Evolutionary conservation across 2,113 vertebrate species (phyloP), one percentile per base, ranked within the genome.

Genomic region (Nannobrachium achirus): DNA sequence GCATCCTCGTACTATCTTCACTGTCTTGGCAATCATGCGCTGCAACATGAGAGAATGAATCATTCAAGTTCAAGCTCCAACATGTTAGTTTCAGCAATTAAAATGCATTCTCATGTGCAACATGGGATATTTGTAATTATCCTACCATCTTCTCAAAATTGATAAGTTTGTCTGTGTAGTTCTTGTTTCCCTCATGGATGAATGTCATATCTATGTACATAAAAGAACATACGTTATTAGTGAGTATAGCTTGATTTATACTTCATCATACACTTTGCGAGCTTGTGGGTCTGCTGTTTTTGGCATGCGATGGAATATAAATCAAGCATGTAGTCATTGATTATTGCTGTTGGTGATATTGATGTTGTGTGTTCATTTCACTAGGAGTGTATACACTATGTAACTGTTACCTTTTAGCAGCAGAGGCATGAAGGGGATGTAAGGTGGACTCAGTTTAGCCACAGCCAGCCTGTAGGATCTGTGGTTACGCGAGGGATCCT

Each of bases 131-230:
- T 8, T 39, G 0, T 33, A 33, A 42, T 0, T 3, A 10, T 61
- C 93, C 92, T 81, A 98, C 97, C 97, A 99, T 96, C 89, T 99
- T 99, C 89, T 99, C 97, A 56, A 98, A 98, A 83, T 99, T 99
- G 84, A 98, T 94, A 85, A 98, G 85, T 70, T 94, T 97, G 50
- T 98, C 95, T 0, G 93, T 86, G 7, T 93, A 86, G 1, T 93
- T 98, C 69, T 89, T 91, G 3, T 98, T 99, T 56, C 97, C 97
- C 65, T 99, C 96, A 0, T 99, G 96, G 88, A 98, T 97, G 84
- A 98, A 99, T 0, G 96, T 98, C 94, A 99, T 94, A 69, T 99
- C 97, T 99, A 65, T 1, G 6, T 11, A 69, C 1, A 67, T 52
- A 67, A 2, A 15, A 8, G 8, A 41, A 44, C 16, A 66, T 48